Evolutionary conservation across 2,797 vertebrate species (phyloP).

Genomic region (Epinephelus coioides): DNA sequence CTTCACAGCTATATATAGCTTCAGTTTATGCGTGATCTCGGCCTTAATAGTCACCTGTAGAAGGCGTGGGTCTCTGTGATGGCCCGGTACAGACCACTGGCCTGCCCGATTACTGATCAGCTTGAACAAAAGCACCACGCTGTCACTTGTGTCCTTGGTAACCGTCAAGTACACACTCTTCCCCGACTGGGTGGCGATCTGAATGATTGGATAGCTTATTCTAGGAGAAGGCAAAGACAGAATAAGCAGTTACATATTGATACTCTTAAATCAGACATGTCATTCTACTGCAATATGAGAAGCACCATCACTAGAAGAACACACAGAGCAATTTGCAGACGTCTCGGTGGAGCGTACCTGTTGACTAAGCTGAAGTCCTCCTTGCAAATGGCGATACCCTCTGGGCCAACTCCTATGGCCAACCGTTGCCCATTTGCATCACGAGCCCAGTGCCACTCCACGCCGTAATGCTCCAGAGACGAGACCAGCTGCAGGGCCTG

Average conservation of each 20-base stretch:
- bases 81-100: constrained; percentile 96
- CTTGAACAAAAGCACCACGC: constrained; percentile 95
- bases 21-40: neutral
- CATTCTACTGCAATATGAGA: neutral
- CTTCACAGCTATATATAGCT: neutral
- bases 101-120: constrained; percentile 97
- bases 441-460: constrained; percentile 96
- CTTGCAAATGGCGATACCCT: constrained; percentile 95
- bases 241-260: neutral
- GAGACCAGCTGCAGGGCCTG: constrained; percentile 95
- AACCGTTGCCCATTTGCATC: constrained; percentile 92
- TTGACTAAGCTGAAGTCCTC: constrained; percentile 95
- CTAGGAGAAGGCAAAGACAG: constrained; percentile 71
- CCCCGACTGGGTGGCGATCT: constrained; percentile 98
- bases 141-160: constrained; percentile 95
- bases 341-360: constrained; percentile 81
- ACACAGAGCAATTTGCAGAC: neutral
- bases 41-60: constrained; percentile 89
- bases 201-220: constrained; percentile 96
- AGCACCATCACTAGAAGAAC: neutral
- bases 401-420: constrained; percentile 95
- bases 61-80: constrained; percentile 99
- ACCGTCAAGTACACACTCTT: constrained; percentile 97
- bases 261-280: neutral
- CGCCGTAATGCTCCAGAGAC: constrained; percentile 94